Conservation (phyloP, 1,140 invertebrate species). For the Branchinecta lynchi region DNA sequence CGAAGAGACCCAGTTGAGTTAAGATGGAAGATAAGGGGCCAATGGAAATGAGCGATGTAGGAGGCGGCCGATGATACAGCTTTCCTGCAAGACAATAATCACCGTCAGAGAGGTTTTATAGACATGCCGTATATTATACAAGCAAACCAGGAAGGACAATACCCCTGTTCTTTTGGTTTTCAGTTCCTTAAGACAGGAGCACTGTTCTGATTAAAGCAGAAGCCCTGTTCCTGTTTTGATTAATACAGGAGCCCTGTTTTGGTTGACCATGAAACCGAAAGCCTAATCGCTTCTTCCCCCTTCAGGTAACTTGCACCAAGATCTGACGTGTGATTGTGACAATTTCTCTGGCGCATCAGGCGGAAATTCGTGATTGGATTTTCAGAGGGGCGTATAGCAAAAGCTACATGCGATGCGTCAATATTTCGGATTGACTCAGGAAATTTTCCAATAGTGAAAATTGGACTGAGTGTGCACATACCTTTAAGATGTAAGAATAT, state of each 20-base stretch:
- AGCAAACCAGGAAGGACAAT: not conserved
- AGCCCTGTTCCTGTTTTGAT: not conserved
- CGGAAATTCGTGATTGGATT: too few species aligned
- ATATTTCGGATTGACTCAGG: too few species aligned
- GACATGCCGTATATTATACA: not conserved
- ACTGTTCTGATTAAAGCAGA: not conserved
- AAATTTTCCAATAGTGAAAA: too few species aligned
- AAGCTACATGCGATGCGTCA: too few species aligned
- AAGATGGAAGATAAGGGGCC: slow-evolving; percentile 31
- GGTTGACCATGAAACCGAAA: too few species aligned
- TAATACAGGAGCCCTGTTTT: not conserved
- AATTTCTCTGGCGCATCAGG: too few species aligned
- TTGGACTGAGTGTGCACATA: too few species aligned
- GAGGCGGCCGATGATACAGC: slow-evolving; percentile 35
- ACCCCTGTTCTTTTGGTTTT: not conserved
- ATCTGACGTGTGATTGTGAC: too few species aligned
- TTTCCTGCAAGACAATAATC: not conserved
- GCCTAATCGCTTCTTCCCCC: too few species aligned
- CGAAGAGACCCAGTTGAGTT: slow-evolving; percentile 26
- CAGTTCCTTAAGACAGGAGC: not conserved
- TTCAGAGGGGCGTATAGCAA: too few species aligned
- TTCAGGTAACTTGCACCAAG: too few species aligned
- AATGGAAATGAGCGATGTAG: slow-evolving; percentile 39
- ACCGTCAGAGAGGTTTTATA: not conserved
- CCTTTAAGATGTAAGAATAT: too few species aligned